phyloP scores from a whole-genome alignment of 2,797 vertebrate genomes.

The Periparus ater region DNA sequence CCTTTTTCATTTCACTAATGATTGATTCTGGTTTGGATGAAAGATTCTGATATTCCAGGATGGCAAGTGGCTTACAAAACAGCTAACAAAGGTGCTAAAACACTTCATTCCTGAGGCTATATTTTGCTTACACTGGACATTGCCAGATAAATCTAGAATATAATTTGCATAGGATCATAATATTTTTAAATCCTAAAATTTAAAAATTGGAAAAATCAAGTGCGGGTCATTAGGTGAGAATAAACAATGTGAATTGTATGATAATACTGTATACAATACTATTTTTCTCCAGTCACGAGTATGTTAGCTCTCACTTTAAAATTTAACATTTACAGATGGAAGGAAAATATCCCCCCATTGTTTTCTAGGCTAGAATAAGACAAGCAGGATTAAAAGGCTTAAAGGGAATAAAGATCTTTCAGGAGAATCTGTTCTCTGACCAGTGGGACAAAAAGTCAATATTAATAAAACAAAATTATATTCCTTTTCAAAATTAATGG shows the following conservation, averaged over 20 bases:
- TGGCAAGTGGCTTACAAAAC: background rate
- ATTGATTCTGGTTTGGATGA: background rate
- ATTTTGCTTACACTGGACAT: background rate
- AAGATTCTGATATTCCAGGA: background rate
- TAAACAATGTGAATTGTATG: background rate
- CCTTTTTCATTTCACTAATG: background rate
- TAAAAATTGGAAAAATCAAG: background rate
- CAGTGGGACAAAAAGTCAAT: background rate
- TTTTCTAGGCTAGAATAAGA: background rate
- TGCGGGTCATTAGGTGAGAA: background rate
- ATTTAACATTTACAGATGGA: background rate
- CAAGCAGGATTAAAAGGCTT: background rate
- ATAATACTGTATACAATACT: background rate
- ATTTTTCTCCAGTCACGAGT: background rate
- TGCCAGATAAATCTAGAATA: background rate
- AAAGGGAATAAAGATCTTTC: background rate
- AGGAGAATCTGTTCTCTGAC: background rate
- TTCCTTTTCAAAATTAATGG: background rate
- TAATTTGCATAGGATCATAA: background rate
- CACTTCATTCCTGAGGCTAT: background rate
- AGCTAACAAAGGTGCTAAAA: background rate
- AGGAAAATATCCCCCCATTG: background rate
- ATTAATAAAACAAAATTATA: background rate
- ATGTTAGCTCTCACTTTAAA: background rate
- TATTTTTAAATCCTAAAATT: background rate